Evolutionary conservation across 2,888 invertebrate genomes (phyloP), one percentile per base, ranked within the genome.

Genomic region (Doris montereyensis): DNA sequence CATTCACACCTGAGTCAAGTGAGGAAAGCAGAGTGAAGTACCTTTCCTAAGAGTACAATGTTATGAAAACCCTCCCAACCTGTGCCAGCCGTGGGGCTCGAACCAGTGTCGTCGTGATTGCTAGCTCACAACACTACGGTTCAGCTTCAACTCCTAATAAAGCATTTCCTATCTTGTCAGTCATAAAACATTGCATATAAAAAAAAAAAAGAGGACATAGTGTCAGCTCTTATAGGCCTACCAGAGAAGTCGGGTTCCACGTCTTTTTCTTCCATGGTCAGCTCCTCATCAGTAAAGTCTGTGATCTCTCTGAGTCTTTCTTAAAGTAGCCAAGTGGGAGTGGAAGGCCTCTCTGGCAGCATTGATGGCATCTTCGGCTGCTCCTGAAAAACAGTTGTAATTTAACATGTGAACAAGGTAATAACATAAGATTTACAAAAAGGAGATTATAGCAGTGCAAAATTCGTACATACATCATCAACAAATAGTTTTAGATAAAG

Each of bases 311-410:
- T 96, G 95, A 32, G 95, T 94, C 82, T 86, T 88, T 81, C 95
- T 93, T 67, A 94, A 94, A 5, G 95, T 94, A 3, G 97, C 97
- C 84, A 98, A 93, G 88, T 97, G 96, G 32, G 97, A 95, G 92
- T 97, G 97, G 89, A 98, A 95, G 90, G 98, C 97, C 92, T 97
- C 97, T 77, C 97, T 94, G 0, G 98, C 97, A 94, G 95, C 97
- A 81, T 97, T 93, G 80, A 98, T 97, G 74, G 97, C 97, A 92
- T 98, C 97, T 90, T 97, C 96, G 70, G 96, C 96, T 28, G 95
- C 95, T 72, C 95, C 92, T 91, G 81, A 34, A 81, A 17, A 35
- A 3, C n/a, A 21, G n/a, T n/a, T n/a, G n/a, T n/a, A n/a, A n/a
- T n/a, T n/a, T n/a, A n/a, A n/a, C n/a, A n/a, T n/a, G n/a, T n/a